These are phyloP conservation scores for Microcebus griseorufus DNA, from an alignment of 2,113 vertebrate genomes.

Conservation along the genomic window DNA sequence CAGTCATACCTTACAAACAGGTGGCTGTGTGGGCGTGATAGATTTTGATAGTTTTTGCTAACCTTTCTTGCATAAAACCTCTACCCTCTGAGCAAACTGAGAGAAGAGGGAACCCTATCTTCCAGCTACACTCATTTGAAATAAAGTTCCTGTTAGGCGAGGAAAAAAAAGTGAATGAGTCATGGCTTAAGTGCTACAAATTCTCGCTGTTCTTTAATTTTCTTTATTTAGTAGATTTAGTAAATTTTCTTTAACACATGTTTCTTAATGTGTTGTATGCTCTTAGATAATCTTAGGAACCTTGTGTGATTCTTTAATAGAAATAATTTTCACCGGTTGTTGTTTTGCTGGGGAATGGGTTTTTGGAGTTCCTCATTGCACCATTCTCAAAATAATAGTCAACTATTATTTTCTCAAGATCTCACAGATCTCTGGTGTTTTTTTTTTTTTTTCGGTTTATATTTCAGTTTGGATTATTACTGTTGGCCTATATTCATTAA, in stretches of 20 bases:
- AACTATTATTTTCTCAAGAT: background rate
- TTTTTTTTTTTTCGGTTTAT: background rate
- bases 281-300: background rate
- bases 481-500: background rate
- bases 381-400: background rate
- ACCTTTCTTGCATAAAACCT: too few relatives aligned
- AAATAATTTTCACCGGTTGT: background rate
- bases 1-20: background rate
- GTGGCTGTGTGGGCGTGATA: too few relatives aligned
- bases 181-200: background rate
- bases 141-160: background rate
- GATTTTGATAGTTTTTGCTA: background rate
- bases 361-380: background rate
- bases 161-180: background rate
- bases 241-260: background rate
- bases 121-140: background rate
- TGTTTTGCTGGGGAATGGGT: background rate
- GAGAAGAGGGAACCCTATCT: background rate
- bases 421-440: background rate
- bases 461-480: background rate
- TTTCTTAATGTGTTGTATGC: background rate
- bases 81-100: background rate
- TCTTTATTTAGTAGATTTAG: background rate
- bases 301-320: too few relatives aligned
- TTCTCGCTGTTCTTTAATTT: background rate